Evolutionary conservation across 2,888 invertebrate genomes (phyloP), one percentile per base, ranked within the genome.

Genomic region (Helleia helle): DNA sequence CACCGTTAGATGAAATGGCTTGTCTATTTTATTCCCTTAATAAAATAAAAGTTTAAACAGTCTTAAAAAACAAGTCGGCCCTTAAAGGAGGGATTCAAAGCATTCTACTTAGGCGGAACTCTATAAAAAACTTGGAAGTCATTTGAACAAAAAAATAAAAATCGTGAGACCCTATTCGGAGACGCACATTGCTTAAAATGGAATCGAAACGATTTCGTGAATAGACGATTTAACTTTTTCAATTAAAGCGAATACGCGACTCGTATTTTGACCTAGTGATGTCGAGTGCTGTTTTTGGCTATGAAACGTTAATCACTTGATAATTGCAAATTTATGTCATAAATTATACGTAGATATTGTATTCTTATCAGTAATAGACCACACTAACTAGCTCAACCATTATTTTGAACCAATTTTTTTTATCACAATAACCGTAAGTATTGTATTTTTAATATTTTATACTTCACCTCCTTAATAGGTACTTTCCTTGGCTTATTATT

Each of bases 221-320:
- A 76, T 71, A 67, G 64, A 54, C 67, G 71, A 72, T 75, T 75
- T 70, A 79, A 80, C 80, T 80, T 54, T 54, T 54, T 54, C 54
- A 54, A 54, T 54, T 51, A 54, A 50, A 52, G 41, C 44, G 37
- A 45, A 49, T 41, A 30, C 40, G 42, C 54, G 54, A 54, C 50
- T 54, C 48, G 42, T 53, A 53, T 55, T 51, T 52, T 49, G 52
- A 48, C 48, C 55, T 49, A 51, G 53, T 52, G 47, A 54, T 49
- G 52, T 52, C 47, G 44, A 17, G 12, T 11, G 18, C 11, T 8
- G 11, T 18, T 12, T 34, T 18, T 34, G 12, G 34, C 34, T 12
- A 34, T 22, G 17, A 30, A 34, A 34, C 34, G n/a, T n/a, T n/a
- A n/a, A n/a, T n/a, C n/a, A n/a, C n/a, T n/a, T n/a, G n/a, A n/a